These are phyloP conservation scores for Hypomecis punctinalis DNA, from an alignment of 2,888 invertebrate species.

Conservation along the genomic window DNA sequence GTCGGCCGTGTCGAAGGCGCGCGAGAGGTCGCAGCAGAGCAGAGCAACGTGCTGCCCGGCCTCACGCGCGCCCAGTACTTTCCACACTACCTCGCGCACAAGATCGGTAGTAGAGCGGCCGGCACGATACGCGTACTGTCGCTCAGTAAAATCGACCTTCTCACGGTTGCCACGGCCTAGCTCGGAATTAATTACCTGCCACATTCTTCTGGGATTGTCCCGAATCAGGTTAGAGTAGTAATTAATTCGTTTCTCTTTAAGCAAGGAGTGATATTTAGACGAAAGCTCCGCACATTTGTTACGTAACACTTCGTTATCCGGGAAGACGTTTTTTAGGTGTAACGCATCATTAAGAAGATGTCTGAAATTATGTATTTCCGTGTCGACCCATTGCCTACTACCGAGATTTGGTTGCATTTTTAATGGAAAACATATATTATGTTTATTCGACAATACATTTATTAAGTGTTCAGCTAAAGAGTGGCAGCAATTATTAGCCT, in stretches of 20 bases:
- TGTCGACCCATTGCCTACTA: background rate
- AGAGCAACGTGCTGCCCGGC: slow-evolving; percentile 2
- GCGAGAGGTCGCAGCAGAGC: slow-evolving; percentile 20
- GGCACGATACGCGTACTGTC: slow-evolving; percentile 18
- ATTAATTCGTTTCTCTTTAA: slow-evolving; percentile 13
- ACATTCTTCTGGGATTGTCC: slow-evolving; percentile 18
- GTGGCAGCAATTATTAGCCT: background rate
- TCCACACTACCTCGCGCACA: slow-evolving; percentile 26
- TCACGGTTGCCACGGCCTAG: slow-evolving; percentile 13
- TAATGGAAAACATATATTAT: background rate
- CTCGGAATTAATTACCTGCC: slow-evolving; percentile 18
- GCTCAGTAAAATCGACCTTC: slow-evolving; percentile 7
- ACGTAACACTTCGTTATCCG: background rate
- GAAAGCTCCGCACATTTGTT: background rate
- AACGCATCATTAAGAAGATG: background rate
- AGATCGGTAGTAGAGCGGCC: slow-evolving; percentile 23
- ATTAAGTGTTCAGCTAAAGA: background rate
- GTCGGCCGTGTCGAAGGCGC: slow-evolving; percentile 12
- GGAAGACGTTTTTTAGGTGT: background rate
- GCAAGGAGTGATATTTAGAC: background rate
- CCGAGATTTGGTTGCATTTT: background rate
- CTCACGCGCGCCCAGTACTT: slow-evolving; percentile 11
- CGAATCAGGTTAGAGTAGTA: slow-evolving; percentile 7
- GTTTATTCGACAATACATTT: background rate
- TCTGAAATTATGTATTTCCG: background rate